Conservation (phyloP, 1,140 invertebrate genomes). For the Musca domestica region DNA sequence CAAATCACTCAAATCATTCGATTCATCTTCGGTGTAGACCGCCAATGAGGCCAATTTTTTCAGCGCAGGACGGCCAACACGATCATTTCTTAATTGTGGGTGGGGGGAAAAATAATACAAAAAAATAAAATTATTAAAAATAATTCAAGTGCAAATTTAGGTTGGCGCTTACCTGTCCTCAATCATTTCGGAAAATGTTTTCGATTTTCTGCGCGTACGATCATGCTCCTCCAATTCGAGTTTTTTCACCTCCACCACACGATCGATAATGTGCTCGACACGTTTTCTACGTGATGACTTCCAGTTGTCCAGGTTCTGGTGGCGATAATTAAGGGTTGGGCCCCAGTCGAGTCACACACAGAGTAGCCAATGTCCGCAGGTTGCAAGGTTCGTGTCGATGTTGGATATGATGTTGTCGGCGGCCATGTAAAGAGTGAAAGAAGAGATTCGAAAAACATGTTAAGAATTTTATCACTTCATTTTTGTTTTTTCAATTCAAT, state of each 20-base stretch:
- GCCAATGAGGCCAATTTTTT: slow-evolving; percentile 62
- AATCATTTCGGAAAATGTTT: slow-evolving; percentile 93
- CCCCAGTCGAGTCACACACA: no score
- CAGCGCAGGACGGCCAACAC: slow-evolving; percentile 49
- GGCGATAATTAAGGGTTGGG: neutral
- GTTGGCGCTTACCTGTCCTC: slow-evolving; percentile 71
- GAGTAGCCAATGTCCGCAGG: neutral
- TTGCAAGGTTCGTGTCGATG: neutral
- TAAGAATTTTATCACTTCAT: neutral
- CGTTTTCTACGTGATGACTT: slow-evolving; percentile 86
- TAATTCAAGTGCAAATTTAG: neutral
- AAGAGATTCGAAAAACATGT: neutral
- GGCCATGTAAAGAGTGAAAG: neutral
- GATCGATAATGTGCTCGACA: slow-evolving; percentile 84
- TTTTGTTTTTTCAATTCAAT: no score
- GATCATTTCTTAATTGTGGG: slow-evolving; percentile 63
- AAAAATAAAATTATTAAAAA: slow-evolving; percentile 14
- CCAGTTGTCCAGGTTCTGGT: slow-evolving; percentile 89
- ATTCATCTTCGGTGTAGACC: slow-evolving; percentile 73
- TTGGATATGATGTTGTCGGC: neutral
- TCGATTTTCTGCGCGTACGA: slow-evolving; percentile 70
- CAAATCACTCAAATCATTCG: slow-evolving; percentile 78
- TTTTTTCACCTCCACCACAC: slow-evolving; percentile 85
- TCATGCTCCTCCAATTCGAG: slow-evolving; percentile 75
- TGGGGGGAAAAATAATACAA: slow-evolving; percentile 24